Base-by-base conservation (phyloP, 2,113 vertebrate species). In the Clarias macrocephalus region DNA sequence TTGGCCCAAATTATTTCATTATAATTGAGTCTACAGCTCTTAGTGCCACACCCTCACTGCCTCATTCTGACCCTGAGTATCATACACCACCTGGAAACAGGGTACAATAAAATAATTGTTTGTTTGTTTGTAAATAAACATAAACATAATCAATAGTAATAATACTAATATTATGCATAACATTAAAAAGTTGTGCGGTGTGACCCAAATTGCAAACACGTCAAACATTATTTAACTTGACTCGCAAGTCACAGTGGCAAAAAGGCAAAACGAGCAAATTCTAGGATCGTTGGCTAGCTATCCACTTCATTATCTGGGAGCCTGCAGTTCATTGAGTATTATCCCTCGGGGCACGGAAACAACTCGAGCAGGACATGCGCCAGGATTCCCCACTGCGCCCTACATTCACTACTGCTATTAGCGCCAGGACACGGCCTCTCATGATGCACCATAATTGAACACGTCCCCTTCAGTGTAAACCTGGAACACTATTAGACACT, bases 401-500 rank as follows among this genome's bases (percentile, higher is more conserved):
- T 84, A 88, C 82, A 85, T 85, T 86, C 86, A 82, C 68, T 80
- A 88, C 82, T 84, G 66, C 54, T 82, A 57, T 42, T 79, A 81
- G 59, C 68, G 48, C 37, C 68, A 88, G 84, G 80, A 76, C 56
- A 65, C 57, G 66, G 57, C 16, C 60, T 88, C 70, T 82, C 52
- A 79, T 83, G 79, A 88, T 87, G 52, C 72, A 80, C 28, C 80
- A 79, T 80, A 89, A 89, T 84, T 65, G 54, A 85, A 76, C 86
- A 63, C 72, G 42, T 82, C 70, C 70, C 62, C 72, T 30, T 73
- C 30, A 12, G 63, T 63, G 72, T 82, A 59, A 33, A 28, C 56
- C 84, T 83, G 21, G 18, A 89, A 72, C 42, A 30, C 52, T 73
- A n/a, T 59, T 72, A 70, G 82, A 56, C 52, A 30, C 11, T 62